These are phyloP conservation scores for Neuroterus valhalla DNA, from an alignment of 1,140 invertebrate species.

Conservation along the genomic window DNA sequence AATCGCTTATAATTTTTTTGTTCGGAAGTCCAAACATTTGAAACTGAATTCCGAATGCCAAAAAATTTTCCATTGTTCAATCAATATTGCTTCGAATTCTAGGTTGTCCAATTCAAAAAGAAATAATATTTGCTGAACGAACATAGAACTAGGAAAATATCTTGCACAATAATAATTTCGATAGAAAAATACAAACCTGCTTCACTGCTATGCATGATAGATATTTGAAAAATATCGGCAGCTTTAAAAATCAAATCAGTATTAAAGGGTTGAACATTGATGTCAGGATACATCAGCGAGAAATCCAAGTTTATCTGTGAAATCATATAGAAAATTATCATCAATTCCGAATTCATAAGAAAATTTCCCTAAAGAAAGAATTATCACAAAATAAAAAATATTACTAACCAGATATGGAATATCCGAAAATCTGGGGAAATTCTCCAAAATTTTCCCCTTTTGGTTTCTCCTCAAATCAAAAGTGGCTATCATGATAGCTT, in stretches of 20 bases:
- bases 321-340: neutral
- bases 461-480: constrained; percentile 16
- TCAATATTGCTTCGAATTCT: too few species aligned
- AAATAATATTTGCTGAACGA: too few species aligned
- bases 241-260: constrained; percentile 28
- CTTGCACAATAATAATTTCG: neutral
- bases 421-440: constrained; percentile 33
- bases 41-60: too few species aligned
- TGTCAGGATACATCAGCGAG: constrained; percentile 30
- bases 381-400: neutral
- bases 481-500: constrained; percentile 32
- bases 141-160: too few species aligned
- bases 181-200: neutral
- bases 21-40: too few species aligned
- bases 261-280: neutral
- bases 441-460: constrained; percentile 19
- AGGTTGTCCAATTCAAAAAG: too few species aligned
- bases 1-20: too few species aligned
- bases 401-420: constrained; percentile 37
- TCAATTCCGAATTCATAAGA: too few species aligned
- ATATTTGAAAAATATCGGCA: constrained; percentile 2
- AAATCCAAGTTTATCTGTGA: constrained; percentile 39
- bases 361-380: too few species aligned
- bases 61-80: too few species aligned
- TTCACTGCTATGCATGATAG: neutral